Evolutionary conservation across 1,140 invertebrate genomes (phyloP).

Genomic region (Magallana gigas): DNA sequence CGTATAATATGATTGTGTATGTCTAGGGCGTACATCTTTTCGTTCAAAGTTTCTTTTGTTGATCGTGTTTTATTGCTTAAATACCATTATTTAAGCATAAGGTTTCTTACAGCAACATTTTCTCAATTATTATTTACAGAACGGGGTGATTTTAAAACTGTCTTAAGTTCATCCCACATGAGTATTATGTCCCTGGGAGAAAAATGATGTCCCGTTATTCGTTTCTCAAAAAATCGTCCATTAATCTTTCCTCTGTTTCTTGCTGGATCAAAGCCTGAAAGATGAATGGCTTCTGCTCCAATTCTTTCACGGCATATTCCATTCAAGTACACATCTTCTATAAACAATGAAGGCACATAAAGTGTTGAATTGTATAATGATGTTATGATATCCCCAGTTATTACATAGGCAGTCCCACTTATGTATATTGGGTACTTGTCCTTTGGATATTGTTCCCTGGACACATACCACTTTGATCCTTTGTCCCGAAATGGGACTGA

Average conservation of each 20-base stretch:
- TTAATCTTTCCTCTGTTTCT: not conserved
- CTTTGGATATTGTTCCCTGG: slow-evolving; percentile 70
- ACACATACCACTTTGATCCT: slow-evolving; percentile 77
- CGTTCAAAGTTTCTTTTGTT: too few species aligned
- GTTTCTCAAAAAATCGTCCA: slow-evolving; percentile 40
- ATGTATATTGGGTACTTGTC: slow-evolving; percentile 71
- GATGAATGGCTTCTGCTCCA: not conserved
- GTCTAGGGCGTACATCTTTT: too few species aligned
- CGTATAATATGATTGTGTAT: too few species aligned
- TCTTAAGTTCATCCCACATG: slow-evolving; percentile 49
- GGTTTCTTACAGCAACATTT: too few species aligned
- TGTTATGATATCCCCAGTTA: slow-evolving; percentile 69
- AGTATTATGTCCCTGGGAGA: slow-evolving; percentile 31
- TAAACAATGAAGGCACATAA: slow-evolving; percentile 62
- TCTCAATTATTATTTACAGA: too few species aligned
- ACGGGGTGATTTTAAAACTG: too few species aligned
- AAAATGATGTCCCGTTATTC: slow-evolving; percentile 45
- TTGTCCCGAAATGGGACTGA: slow-evolving; percentile 62
- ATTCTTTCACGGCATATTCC: slow-evolving; percentile 60
- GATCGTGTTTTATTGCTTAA: too few species aligned
- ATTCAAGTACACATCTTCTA: slow-evolving; percentile 78
- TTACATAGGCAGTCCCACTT: slow-evolving; percentile 75
- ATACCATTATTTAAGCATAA: too few species aligned
- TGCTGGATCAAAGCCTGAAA: slow-evolving; percentile 47
- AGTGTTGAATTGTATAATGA: slow-evolving; percentile 67